Percentiles rank a stretch among this genome's conserved stretches.
Conservation (phyloP, 1,140 invertebrate species). For the Probaryconus sp. region DNA sequence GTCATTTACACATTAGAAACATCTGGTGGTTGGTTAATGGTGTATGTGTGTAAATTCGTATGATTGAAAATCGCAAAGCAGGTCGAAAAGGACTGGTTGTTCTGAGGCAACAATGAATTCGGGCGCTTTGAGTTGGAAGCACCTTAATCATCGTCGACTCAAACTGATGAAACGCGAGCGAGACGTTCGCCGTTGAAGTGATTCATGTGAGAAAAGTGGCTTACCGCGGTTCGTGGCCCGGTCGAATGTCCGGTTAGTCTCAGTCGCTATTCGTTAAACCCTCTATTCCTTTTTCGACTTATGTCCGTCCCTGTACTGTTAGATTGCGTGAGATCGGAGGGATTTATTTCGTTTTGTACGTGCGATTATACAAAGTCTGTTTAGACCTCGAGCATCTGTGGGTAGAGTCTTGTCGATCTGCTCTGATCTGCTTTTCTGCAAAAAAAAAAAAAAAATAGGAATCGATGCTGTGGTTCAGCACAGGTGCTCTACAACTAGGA, state of each 20-base stretch:
- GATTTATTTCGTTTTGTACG: slow-evolving; percentile 44
- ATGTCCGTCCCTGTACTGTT: slow-evolving; percentile 50
- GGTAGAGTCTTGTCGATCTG: slow-evolving; percentile 53
- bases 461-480: slow-evolving; percentile 57
- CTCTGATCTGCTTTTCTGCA: slow-evolving; percentile 58
- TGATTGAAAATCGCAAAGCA: too few species aligned
- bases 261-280: slow-evolving; percentile 53
- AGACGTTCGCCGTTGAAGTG: background rate
- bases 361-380: slow-evolving; percentile 38
- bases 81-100: too few species aligned
- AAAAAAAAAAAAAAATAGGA: too few species aligned
- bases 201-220: slow-evolving; percentile 44
- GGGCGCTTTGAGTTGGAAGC: too few species aligned
- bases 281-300: slow-evolving; percentile 49
- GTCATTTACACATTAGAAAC: too few species aligned
- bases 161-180: too few species aligned
- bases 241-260: slow-evolving; percentile 61
- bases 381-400: slow-evolving; percentile 36
- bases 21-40: too few species aligned
- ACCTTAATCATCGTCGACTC: too few species aligned
- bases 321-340: slow-evolving; percentile 43
- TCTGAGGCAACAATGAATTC: too few species aligned
- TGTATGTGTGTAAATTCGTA: too few species aligned
- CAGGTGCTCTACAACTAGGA: slow-evolving; percentile 14
- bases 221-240: slow-evolving; percentile 63